Base-by-base conservation (phyloP, 2,888 invertebrate genomes). In the Halocaridina rubra region DNA sequence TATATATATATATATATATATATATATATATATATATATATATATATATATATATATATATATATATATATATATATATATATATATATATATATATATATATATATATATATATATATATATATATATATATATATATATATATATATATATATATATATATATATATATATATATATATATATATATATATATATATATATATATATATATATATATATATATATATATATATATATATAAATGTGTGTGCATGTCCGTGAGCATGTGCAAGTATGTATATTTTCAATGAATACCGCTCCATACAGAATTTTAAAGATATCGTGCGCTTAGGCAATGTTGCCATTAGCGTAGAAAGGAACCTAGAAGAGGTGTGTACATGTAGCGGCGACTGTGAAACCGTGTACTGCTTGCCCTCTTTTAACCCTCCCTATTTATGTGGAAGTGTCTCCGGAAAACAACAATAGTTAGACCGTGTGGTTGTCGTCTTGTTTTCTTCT, bases 51-150 rank as follows among this genome's bases (percentile, higher is more conserved):
- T 8, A 77, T 22, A 59, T 13, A 67, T 67, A 67, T 24, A 27
- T 67, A 67, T 27, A 67, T 27, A 67, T 32, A 79, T 10, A 67
- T 7, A 67, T 19, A 79, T 33, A 79, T 69, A 67, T 69, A 64
- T 33, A 64, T 69, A 69, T 32, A 64, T 79, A 67, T 78, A 78
- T 78, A 64, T 61, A 78, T 78, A 64, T 61, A 78, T 61, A 64
- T 78, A 78, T 61, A 33, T 78, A 78, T 64, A 64, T 79, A 67
- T 79, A 79, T 67, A 19, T 29, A 64, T 67, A 79, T 79, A 8
- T 8, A 53, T 53, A 53, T 53, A 53, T 53, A 53, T 53, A 53
- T 53, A 53, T 46, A 46, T 46, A 46, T 46, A 46, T 46, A 46
- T 2, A 46, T 46, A 46, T n/a, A 46, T 46, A 2, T 46, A 46